These are phyloP conservation scores for Polietes domitor DNA, from an alignment of 2,888 invertebrate species.

Conservation along the genomic window DNA sequence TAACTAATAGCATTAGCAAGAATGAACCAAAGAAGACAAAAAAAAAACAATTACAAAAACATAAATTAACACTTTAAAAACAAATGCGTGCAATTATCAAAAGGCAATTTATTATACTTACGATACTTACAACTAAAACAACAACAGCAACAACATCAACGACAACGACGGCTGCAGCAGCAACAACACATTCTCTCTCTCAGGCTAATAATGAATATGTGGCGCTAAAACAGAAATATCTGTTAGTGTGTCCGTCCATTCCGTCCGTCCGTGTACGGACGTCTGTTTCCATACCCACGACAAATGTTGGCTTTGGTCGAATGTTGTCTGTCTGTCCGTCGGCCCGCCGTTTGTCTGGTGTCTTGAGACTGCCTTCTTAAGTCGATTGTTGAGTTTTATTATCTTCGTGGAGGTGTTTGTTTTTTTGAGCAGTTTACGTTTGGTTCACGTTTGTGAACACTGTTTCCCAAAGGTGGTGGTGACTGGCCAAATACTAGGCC, in stretches of 20 bases:
- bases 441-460: conserved; percentile 42
- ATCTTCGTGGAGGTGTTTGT: conserved; percentile 63
- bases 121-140: background rate
- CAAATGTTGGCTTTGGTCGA: background rate
- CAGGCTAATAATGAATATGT: conserved; percentile 39
- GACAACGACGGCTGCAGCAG: background rate
- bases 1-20: conserved; percentile 49
- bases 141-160: conserved; percentile 21
- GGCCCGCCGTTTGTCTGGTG: conserved; percentile 14
- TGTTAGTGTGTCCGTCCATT: conserved; percentile 47
- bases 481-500: background rate
- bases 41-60: conserved; percentile 65
- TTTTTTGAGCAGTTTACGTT: conserved; percentile 33
- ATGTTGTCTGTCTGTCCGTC: conserved; percentile 7
- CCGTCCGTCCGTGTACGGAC: conserved; percentile 43
- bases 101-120: conserved; percentile 60
- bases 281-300: conserved; percentile 2
- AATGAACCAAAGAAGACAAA: no score
- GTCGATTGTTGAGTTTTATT: conserved; percentile 42
- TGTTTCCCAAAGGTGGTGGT: no score
- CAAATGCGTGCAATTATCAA: conserved; percentile 67
- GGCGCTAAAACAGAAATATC: conserved; percentile 63
- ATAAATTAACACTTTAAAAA: conserved; percentile 67
- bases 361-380: conserved; percentile 42
- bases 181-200: conserved; percentile 2